These are phyloP conservation scores for Acrocera orbiculus DNA, from an alignment of 2,888 invertebrate species.

Conservation along the genomic window DNA sequence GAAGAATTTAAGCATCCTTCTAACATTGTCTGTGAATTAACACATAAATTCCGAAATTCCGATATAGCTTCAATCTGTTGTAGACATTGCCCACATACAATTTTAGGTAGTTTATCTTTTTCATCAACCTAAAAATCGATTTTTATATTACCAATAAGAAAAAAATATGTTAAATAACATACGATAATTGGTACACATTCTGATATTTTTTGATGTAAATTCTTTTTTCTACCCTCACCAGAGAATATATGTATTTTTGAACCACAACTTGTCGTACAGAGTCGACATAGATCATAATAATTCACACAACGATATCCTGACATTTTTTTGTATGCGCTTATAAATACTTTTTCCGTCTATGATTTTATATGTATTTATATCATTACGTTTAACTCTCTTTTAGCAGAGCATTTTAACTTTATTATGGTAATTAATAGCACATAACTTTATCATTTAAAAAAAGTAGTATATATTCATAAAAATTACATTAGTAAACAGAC, in stretches of 20 bases:
- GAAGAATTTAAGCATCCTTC: conserved; percentile 47
- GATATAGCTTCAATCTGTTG: conserved; percentile 42
- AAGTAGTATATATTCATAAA: no score
- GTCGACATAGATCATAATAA: conserved; percentile 51
- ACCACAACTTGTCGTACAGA: conserved; percentile 48
- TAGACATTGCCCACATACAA: conserved; percentile 44
- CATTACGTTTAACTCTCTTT: background rate
- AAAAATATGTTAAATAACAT: conserved; percentile 16
- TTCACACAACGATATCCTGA: conserved; percentile 50
- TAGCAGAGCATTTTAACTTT: no score
- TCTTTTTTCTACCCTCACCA: conserved; percentile 43
- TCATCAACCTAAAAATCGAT: conserved; percentile 38
- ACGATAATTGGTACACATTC: conserved; percentile 46
- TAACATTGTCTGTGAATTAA: conserved; percentile 47
- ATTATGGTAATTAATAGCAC: no score
- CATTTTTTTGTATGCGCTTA: conserved; percentile 26
- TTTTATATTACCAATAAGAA: no score
- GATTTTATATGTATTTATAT: background rate
- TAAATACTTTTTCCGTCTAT: background rate
- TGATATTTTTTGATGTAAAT: conserved; percentile 45
- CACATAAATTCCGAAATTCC: conserved; percentile 44
- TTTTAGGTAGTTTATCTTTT: conserved; percentile 50
- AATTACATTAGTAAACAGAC: no score
- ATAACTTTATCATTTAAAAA: no score
- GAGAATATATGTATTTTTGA: conserved; percentile 49